Evolutionary conservation across 1,140 invertebrate species (phyloP), one percentile per base, ranked within the genome.

Genomic region (Brachystomella parvula): DNA sequence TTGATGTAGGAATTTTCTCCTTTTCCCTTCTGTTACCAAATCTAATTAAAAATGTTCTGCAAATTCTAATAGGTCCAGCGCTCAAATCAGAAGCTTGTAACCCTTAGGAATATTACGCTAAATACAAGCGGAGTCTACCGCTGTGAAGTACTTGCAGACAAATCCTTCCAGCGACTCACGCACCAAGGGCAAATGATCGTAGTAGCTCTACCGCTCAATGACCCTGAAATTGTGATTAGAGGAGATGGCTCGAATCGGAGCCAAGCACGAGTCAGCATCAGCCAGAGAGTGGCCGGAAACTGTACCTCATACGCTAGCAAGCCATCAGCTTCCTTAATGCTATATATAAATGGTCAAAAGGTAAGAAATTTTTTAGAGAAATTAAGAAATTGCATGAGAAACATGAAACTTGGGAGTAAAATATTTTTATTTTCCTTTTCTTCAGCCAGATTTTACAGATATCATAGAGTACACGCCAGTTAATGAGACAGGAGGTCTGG

Each of bases 111-210:
- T 33, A 81, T 89, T 6, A 84, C 80, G 35, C 79, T 88, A 57
- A 82, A 84, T 75, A 84, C 85, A 1, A 86, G 82, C 24, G 88
- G 88, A 2, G 72, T 59, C 6, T 90, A 87, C 78, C 82, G 82
- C 72, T 90, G 88, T 75, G 88, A 90, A 78, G 85, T 89, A 64
- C 88, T 85, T 62, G 87, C 85, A 0, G 88, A 90, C 77, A 84
- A 31, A 2, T 31, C 35, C 26, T 68, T 64, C 28, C 66, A 57
- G 3, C 21, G 49, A 6, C 3, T 15, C 6, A 24, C 49, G 6
- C 49, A 24, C 24, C 49, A 53, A 9, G 49, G 49, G 3, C 49
- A 53, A 24, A 53, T 53, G 49, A 53, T 53, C 49, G 49, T 53
- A 15, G 21, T 62, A 17, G 3, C 60, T 9, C 60, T 35, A 44